Conservation (phyloP, 2,888 invertebrate genomes). For the Neria commutata region DNA sequence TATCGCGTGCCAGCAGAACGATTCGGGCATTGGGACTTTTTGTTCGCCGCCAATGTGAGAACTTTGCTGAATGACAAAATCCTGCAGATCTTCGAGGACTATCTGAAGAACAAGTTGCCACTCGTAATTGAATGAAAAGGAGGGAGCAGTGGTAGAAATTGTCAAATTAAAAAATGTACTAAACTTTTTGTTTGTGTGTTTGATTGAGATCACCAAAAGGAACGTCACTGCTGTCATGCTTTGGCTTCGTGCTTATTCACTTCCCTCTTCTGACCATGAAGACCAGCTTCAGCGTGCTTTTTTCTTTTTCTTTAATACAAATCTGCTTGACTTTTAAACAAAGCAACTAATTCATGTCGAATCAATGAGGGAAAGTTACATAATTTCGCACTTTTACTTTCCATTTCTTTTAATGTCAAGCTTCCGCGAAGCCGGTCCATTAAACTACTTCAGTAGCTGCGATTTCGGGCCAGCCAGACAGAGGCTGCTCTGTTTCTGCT, state of each 20-base stretch:
- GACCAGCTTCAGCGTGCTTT: too few relatives aligned
- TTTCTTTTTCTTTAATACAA: too few relatives aligned
- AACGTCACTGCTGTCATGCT: too few relatives aligned
- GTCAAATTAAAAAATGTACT: too few relatives aligned
- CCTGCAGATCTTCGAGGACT: constrained; percentile 43
- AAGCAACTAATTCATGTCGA: constrained; percentile 1
- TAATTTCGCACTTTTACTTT: constrained; percentile 10
- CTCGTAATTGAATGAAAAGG: constrained; percentile 47
- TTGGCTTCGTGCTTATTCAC: too few relatives aligned
- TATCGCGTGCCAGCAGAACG: constrained; percentile 41
- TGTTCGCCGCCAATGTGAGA: constrained; percentile 42
- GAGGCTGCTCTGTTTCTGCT: background rate
- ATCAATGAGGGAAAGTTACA: background rate
- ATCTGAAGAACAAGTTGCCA: constrained; percentile 42
- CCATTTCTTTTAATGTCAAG: background rate
- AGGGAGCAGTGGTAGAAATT: too few relatives aligned
- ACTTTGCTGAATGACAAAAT: constrained; percentile 49
- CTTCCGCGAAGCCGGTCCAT: background rate
- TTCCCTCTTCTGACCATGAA: too few relatives aligned
- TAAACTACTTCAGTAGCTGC: constrained; percentile 11
- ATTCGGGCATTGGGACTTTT: constrained; percentile 55
- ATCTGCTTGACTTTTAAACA: too few relatives aligned
- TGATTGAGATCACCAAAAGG: too few relatives aligned
- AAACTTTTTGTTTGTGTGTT: too few relatives aligned
- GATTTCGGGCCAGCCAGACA: background rate